Evolutionary conservation across 2,888 invertebrate species (phyloP).

Genomic region (Spisula solida): DNA sequence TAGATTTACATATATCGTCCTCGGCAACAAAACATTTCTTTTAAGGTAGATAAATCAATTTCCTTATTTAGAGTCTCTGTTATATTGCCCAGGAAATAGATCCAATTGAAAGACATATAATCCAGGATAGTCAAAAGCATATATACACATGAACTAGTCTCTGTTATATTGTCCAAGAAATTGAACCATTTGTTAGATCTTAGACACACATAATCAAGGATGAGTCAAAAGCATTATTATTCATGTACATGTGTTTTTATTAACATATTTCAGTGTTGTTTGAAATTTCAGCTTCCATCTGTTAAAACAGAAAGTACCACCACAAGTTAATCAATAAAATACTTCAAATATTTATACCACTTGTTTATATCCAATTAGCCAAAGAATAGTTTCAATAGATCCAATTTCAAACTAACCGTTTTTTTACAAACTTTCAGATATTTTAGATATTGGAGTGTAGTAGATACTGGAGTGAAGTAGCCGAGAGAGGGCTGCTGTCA

Average conservation of each 20-base stretch:
- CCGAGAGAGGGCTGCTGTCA: not conserved
- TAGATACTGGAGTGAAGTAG: not conserved
- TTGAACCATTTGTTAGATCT: not conserved
- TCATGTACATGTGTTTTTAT: not conserved
- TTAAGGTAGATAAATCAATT: not conserved
- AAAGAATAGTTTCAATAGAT: slow-evolving; percentile 2
- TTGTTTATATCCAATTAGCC: not conserved
- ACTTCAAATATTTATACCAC: not conserved
- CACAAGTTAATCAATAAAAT: not conserved
- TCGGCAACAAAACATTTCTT: not conserved
- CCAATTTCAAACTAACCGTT: not conserved
- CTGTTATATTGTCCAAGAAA: too few species aligned
- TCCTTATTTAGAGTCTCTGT: not conserved
- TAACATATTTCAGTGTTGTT: not conserved
- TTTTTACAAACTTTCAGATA: too few species aligned
- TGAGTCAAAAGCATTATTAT: not conserved
- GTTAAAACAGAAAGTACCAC: not conserved
- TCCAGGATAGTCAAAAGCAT: not conserved
- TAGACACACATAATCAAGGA: not conserved
- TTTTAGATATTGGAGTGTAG: not conserved
- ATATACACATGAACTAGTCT: too few species aligned
- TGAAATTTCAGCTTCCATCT: not conserved
- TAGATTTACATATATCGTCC: not conserved
- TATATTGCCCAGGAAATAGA: not conserved
- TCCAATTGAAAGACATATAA: not conserved